Conservation (phyloP, 2,113 vertebrate species). For the Leptosomus discolor region DNA sequence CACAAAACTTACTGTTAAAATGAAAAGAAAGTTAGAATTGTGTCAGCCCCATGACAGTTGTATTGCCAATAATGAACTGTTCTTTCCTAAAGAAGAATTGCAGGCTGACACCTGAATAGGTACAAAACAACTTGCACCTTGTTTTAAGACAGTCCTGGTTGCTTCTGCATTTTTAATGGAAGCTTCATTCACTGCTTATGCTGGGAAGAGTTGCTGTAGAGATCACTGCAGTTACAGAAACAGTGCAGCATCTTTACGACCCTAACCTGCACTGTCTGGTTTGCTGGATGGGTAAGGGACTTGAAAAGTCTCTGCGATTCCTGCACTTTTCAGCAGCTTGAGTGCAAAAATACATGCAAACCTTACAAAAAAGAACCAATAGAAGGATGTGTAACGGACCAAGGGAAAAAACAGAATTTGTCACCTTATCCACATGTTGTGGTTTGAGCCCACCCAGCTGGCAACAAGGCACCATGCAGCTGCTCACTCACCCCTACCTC, state of each 20-base stretch:
- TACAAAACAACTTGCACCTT: neutral
- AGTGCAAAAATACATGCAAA: neutral
- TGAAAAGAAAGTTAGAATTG: neutral
- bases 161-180: neutral
- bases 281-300: neutral
- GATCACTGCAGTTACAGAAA: neutral
- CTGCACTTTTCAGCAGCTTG: neutral
- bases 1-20: neutral
- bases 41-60: neutral
- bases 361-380: neutral
- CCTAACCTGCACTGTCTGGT: neutral
- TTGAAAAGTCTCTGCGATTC: neutral
- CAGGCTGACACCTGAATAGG: neutral
- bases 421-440: neutral
- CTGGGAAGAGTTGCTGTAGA: neutral
- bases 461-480: no score
- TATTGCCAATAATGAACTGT: neutral
- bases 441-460: no score
- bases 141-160: neutral
- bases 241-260: neutral
- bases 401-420: neutral
- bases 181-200: neutral
- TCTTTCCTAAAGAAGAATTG: neutral
- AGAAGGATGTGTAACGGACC: neutral
- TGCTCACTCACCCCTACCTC: no score